Evolutionary conservation across 2,797 vertebrate genomes (phyloP).

Genomic region (Neoniphon sammara): DNA sequence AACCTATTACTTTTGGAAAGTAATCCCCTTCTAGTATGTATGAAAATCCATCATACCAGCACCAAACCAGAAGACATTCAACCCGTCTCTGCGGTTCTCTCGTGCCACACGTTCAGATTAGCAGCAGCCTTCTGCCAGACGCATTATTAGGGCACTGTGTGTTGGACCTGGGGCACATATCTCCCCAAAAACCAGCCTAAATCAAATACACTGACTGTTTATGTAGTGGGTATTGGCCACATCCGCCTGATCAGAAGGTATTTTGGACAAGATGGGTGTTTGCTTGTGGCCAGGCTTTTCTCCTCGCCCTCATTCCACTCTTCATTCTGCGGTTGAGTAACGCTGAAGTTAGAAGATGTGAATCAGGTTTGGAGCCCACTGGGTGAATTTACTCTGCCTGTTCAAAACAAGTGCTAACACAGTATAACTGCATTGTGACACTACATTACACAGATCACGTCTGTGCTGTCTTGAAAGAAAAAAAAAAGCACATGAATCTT

Average conservation of each 20-base stretch:
- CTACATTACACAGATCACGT: not conserved
- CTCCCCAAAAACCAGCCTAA: constrained; percentile 39
- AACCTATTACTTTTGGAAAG: constrained; percentile 58
- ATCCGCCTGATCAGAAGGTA: constrained; percentile 46
- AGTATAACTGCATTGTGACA: not conserved
- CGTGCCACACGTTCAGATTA: constrained; percentile 19
- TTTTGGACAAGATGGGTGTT: constrained; percentile 60
- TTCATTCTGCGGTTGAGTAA: constrained; percentile 44
- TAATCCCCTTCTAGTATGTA: constrained; percentile 40
- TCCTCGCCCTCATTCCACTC: constrained; percentile 34
- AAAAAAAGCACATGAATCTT: constrained; percentile 10
- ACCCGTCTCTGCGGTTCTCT: constrained; percentile 21
- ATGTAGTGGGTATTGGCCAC: constrained; percentile 36
- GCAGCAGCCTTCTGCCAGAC: constrained; percentile 7
- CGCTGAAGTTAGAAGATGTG: constrained; percentile 39
- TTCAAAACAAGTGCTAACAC: not conserved
- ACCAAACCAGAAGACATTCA: constrained; percentile 47
- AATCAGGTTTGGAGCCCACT: constrained; percentile 35
- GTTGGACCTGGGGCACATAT: constrained; percentile 18
- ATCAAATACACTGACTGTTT: constrained; percentile 45
- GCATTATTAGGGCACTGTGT: constrained; percentile 27
- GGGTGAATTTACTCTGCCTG: constrained; percentile 11
- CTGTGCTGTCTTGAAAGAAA: not conserved
- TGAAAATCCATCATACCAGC: constrained; percentile 63
- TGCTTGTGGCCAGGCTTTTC: constrained; percentile 32